These are phyloP conservation scores for Maccullochella peelii DNA, from an alignment of 2,113 vertebrate genomes.

Conservation along the genomic window DNA sequence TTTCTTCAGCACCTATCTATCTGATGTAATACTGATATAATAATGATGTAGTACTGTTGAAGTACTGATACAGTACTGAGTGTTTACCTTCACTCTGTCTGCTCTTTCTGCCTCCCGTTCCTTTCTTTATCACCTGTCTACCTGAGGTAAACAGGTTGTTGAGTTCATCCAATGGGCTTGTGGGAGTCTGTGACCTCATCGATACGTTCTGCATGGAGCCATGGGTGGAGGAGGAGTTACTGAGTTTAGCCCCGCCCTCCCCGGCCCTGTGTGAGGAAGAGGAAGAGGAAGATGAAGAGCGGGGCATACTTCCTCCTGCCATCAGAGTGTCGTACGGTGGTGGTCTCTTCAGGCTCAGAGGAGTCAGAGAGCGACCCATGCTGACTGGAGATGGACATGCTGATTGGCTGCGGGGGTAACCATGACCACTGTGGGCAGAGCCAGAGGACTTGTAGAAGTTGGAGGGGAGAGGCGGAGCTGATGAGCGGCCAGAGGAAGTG, in stretches of 20 bases:
- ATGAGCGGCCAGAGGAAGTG: slow-evolving; percentile 87
- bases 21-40: background rate
- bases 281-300: slow-evolving; percentile 87
- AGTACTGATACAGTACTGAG: background rate
- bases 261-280: slow-evolving; percentile 81
- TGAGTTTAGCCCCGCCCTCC: slow-evolving; percentile 87
- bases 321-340: slow-evolving; percentile 94
- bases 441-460: slow-evolving; percentile 89
- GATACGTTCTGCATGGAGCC: slow-evolving; percentile 88
- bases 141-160: slow-evolving; percentile 92
- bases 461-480: slow-evolving; percentile 93
- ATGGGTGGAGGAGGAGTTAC: slow-evolving; percentile 86
- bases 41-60: background rate
- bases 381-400: slow-evolving; percentile 95
- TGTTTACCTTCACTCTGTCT: slow-evolving; percentile 91
- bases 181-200: slow-evolving; percentile 90
- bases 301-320: slow-evolving; percentile 90
- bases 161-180: slow-evolving; percentile 93
- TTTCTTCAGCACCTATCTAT: no score
- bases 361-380: slow-evolving; percentile 92
- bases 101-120: slow-evolving; percentile 89
- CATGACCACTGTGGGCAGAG: slow-evolving; percentile 90
- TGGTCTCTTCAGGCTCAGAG: slow-evolving; percentile 94
- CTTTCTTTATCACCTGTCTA: slow-evolving; percentile 89
- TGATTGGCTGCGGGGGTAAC: slow-evolving; percentile 94